These are phyloP conservation scores for Hedya salicella DNA, from an alignment of 2,888 invertebrate species.

Conservation along the genomic window DNA sequence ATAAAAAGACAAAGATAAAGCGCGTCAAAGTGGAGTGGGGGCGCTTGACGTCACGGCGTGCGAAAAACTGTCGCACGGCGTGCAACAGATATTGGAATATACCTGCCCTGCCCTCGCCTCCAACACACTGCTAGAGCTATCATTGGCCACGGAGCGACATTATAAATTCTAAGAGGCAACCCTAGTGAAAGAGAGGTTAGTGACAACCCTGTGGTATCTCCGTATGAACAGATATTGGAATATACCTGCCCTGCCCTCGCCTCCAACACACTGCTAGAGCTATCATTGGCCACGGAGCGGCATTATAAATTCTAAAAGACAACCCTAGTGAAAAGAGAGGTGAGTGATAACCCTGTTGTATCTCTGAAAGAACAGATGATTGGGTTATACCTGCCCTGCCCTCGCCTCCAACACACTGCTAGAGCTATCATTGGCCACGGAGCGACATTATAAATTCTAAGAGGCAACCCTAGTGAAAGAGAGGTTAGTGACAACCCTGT, in stretches of 20 bases:
- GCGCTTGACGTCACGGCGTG: no score
- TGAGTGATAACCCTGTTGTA: slow-evolving; percentile 56
- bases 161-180: slow-evolving; percentile 49
- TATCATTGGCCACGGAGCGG: slow-evolving; percentile 90
- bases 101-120: slow-evolving; percentile 90
- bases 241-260: slow-evolving; percentile 89
- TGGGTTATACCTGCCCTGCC: not conserved
- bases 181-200: no score
- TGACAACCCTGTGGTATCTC: no score
- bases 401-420: no score
- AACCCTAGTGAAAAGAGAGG: slow-evolving; percentile 89
- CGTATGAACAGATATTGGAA: no score
- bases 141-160: slow-evolving; percentile 91
- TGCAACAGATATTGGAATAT: slow-evolving; percentile 90
- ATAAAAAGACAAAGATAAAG: no score
- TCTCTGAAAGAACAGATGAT: not conserved
- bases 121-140: slow-evolving; percentile 89
- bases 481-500: no score
- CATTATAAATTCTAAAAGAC: slow-evolving; percentile 89
- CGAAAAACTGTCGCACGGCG: no score
- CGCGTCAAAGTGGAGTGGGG: no score
- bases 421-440: no score
- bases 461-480: no score
- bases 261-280: slow-evolving; percentile 90
- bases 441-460: no score